Percentiles rank a stretch among this genome's conserved stretches.
phyloP scores from a whole-genome alignment of 2,797 vertebrate species.

The Petrocephalus schoutedeni region DNA sequence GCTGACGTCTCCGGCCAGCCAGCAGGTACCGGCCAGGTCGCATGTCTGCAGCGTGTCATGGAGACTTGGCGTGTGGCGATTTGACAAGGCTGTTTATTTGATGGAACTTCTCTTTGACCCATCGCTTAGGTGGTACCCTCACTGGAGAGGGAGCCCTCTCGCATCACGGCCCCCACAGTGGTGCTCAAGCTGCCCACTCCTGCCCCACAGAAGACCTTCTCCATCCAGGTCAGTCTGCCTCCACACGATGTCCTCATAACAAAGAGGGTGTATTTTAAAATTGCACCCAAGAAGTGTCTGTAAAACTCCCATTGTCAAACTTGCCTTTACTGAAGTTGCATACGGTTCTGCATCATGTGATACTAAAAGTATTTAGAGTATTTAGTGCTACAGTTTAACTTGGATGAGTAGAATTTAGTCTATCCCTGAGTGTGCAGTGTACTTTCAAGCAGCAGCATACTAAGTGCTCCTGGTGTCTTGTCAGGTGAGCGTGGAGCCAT shows the following conservation, averaged over 20 bases:
- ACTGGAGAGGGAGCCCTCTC: conserved; percentile 71
- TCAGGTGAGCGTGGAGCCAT: conserved; percentile 83
- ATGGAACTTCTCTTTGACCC: background rate
- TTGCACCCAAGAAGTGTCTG: background rate
- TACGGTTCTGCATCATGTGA: background rate
- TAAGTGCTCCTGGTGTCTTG: background rate
- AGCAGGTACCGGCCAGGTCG: conserved; percentile 54
- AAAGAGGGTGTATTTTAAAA: background rate
- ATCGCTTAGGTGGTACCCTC: conserved; percentile 42
- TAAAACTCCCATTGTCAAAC: background rate
- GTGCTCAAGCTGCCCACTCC: conserved; percentile 81
- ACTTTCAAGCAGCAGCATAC: background rate
- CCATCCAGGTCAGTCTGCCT: conserved; percentile 72
- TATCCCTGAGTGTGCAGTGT: background rate
- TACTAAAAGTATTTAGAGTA: background rate
- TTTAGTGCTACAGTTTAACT: background rate
- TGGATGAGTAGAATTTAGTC: background rate
- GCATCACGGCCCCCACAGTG: conserved; percentile 58
- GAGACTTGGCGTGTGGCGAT: background rate
- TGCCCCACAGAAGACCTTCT: conserved; percentile 79
- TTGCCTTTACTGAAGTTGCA: background rate
- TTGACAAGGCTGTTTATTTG: background rate
- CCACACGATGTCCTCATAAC: background rate
- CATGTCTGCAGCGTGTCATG: background rate
- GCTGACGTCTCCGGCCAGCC: conserved; percentile 64